Evolutionary conservation across 2,797 vertebrate species (phyloP).

Genomic region (Micropoecilia bifurca): DNA sequence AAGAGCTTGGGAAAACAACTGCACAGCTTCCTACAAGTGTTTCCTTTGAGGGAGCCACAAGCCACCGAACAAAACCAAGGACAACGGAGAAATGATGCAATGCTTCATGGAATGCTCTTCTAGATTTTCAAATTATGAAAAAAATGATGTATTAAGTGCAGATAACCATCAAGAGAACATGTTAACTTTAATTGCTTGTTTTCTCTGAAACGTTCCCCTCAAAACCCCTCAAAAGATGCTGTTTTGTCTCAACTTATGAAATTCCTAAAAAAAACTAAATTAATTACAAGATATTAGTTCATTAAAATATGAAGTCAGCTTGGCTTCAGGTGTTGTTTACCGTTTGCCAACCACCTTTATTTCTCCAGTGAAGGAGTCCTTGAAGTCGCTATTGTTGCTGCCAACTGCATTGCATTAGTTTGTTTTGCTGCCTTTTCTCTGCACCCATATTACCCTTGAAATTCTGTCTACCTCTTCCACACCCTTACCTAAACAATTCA

Average conservation of each 20-base stretch:
- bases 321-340: not conserved
- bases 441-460: constrained; percentile 1
- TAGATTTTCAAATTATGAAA: not conserved
- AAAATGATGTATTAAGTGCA: too few relatives aligned
- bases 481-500: not conserved
- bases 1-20: constrained; percentile 3
- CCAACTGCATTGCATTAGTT: not conserved
- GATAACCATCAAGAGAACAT: not conserved
- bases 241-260: not conserved
- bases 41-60: not conserved
- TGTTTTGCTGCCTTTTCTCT: not conserved
- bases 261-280: not conserved
- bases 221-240: not conserved
- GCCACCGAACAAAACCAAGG: not conserved
- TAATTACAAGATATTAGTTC: not conserved
- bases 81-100: not conserved
- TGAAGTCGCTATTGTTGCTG: not conserved
- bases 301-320: not conserved
- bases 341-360: not conserved
- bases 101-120: not conserved
- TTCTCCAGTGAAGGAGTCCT: not conserved
- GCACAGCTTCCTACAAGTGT: constrained; percentile 22
- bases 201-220: not conserved
- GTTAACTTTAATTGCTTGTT: not conserved
- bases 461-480: not conserved